Evolutionary conservation across 2,113 vertebrate species (phyloP), one percentile per base, ranked within the genome.

Genomic region (Hystrix cristata): DNA sequence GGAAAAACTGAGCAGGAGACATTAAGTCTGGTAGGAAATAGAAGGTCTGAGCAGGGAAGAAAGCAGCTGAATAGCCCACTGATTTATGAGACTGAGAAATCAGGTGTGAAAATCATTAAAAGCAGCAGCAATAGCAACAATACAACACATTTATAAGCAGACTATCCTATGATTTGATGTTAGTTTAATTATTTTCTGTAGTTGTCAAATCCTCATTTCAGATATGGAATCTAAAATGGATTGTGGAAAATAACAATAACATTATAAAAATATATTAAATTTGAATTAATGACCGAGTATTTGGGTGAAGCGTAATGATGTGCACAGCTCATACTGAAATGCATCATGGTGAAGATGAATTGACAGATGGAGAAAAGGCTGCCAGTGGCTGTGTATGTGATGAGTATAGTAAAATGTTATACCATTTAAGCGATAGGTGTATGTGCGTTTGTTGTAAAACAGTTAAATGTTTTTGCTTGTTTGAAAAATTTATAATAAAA

Each of bases 1-100:
- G 95, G 95, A 96, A 98, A 96, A 95, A 79, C 15, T 96, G 81
- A 97, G 88, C 92, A 95, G 87, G 92, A 98, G 90, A 93, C 97
- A 95, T 88, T 95, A 92, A 93, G 97, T 97, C 96, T 97, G 94
- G 81, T 85, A 95, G 91, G 85, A 95, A 92, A 85, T 86, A 90
- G 91, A 96, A 95, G 97, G 14, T 85, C 85, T 97, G 93, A 97
- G 53, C n/a, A 60, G 48, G 60, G 55, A 88, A 88, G 60, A 90
- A 74, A 76, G 76, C 43, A 76, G 80, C 25, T 85, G 51, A 92
- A 71, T 12, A 86, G 80, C n/a, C 95, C 48, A 80, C 90, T 46
- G 83, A 64, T 48, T 86, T 29, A 46, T 27, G 19, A n/a, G 48
- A 43, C 46, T 90, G 74, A 93, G 87, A 97, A 97, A 12, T 69